Conservation (phyloP, 30 jellyfish, hydroid and myxozoan genomes). For the Phacellophora camtschatica region DNA sequence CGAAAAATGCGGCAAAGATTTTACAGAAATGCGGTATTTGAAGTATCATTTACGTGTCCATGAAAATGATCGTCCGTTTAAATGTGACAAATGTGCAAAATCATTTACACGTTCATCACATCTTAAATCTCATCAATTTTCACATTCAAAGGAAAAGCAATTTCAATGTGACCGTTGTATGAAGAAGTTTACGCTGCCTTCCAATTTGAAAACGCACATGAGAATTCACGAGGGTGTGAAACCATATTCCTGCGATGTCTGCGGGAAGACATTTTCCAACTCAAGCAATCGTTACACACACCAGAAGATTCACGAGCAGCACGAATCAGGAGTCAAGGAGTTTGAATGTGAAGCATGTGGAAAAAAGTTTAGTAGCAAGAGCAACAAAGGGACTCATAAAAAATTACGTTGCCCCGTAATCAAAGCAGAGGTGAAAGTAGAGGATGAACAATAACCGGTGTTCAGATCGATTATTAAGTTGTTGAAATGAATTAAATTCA, state of each 20-base stretch:
- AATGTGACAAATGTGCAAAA: slow-evolving; percentile 50
- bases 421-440: slow-evolving; percentile 13
- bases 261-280: slow-evolving; percentile 55
- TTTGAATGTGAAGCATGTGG: slow-evolving; percentile 55
- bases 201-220: slow-evolving; percentile 47
- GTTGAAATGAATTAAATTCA: background rate
- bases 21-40: slow-evolving; percentile 49
- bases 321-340: slow-evolving; percentile 51
- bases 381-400: slow-evolving; percentile 52
- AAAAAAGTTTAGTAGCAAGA: slow-evolving; percentile 48
- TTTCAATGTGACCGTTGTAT: slow-evolving; percentile 30
- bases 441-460: background rate
- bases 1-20: slow-evolving; percentile 19
- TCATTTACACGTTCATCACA: slow-evolving; percentile 71
- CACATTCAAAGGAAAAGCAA: slow-evolving; percentile 42
- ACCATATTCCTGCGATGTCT: slow-evolving; percentile 53
- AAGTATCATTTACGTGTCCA: slow-evolving; percentile 56
- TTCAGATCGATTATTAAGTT: background rate
- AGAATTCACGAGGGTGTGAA: slow-evolving; percentile 54
- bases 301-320: slow-evolving; percentile 63
- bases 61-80: slow-evolving; percentile 61
- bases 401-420: slow-evolving; percentile 40
- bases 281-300: slow-evolving; percentile 69
- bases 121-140: slow-evolving; percentile 39
- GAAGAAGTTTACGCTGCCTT: slow-evolving; percentile 44